phyloP scores from a whole-genome alignment of 64 coral and sea anemone species.

The Pachyseris speciosa region DNA sequence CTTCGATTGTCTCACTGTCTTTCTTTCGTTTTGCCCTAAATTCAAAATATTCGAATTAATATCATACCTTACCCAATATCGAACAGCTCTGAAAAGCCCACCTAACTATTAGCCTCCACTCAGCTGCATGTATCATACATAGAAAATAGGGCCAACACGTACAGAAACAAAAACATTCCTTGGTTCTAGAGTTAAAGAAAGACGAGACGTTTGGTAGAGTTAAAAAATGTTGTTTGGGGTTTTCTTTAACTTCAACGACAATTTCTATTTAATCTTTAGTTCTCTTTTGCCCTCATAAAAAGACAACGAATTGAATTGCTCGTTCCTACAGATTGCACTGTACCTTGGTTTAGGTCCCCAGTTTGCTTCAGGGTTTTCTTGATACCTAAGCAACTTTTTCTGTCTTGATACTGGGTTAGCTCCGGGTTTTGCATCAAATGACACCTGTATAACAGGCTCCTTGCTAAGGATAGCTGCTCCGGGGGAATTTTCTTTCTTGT shows the following conservation, averaged over 20 bases:
- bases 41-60: background rate
- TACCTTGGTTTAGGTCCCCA: constrained; percentile 99
- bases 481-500: constrained; percentile 74
- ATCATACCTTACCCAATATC: background rate
- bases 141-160: too few species aligned
- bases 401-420: constrained; percentile 93
- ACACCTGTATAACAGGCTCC: constrained; percentile 69
- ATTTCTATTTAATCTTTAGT: too few species aligned
- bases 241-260: too few species aligned
- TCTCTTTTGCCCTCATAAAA: too few species aligned
- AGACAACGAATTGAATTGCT: background rate
- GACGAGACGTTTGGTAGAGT: too few species aligned
- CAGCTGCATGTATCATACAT: too few species aligned
- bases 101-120: too few species aligned
- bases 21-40: constrained; percentile 60
- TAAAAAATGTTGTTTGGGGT: too few species aligned
- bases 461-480: constrained; percentile 74
- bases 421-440: constrained; percentile 75
- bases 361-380: constrained; percentile 92
- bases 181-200: too few species aligned
- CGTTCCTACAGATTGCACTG: background rate
- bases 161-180: too few species aligned
- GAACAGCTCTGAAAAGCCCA: background rate
- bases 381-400: constrained; percentile 82
- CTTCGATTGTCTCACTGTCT: constrained; percentile 26